Evolutionary conservation across 2,113 vertebrate species (phyloP), one percentile per base, ranked within the genome.

Genomic region (Sorex araneus): DNA sequence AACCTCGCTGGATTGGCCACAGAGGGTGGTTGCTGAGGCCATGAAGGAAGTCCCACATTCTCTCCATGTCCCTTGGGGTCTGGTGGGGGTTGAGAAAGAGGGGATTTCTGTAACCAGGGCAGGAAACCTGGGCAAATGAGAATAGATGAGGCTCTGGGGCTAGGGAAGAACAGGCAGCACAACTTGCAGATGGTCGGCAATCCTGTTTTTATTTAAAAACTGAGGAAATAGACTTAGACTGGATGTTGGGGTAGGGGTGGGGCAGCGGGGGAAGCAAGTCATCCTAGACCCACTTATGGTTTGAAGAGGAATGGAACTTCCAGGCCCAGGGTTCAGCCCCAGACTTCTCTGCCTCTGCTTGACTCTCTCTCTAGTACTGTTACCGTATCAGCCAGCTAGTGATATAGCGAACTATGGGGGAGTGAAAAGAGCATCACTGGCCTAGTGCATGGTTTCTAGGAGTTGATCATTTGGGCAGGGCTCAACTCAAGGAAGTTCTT

Each of bases 11-110:
- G 79, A 69, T 45, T 25, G 63, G 28, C 45, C 77, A n/a, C 8
- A 25, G 66, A 32, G 85, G 83, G 54, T 40, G 50, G 71, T 2
- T 67, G 7, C 47, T 66, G 54, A 25, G 64, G 82, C 40, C 84
- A 19, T 19, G 84, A 34, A 91, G 40, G 84, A 94, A 93, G 21
- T 84, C 32, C 18, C 71, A 73, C 16, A 28, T 87, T 85, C 78
- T 87, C 79, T 88, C 60, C 18, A 25, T 83, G 67, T 86, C 77
- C 69, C 43, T 2, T 36, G 36, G 87, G 70, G 32, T 64, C 66
- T 23, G 25, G 63, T 25, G 60, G 57, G 57, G 6, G 64, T 28
- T 19, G 43, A 11, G 2, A 32, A 36, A 18, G 11, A 50, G 30
- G 10, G 13, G 18, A 28, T 18, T 87, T 47, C 25, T 82, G 30